A percentile compares a stretch with the other conserved stretches of the same genome.
Evolutionary conservation across 2,797 vertebrate genomes (phyloP).

Genomic region (Neopelma chrysocephalum): DNA sequence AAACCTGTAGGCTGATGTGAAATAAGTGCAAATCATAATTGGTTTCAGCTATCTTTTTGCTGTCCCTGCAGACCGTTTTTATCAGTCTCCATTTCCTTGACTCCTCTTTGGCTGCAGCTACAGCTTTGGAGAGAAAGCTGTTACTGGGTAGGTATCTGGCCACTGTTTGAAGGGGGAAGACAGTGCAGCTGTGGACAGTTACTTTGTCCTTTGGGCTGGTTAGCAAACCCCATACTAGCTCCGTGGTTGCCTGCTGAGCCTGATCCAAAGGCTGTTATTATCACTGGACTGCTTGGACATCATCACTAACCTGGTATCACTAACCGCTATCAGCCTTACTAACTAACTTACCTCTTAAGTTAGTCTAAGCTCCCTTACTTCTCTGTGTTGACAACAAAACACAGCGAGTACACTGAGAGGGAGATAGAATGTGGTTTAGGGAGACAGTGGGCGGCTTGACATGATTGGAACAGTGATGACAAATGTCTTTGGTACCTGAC

Average conservation of each 20-base stretch:
- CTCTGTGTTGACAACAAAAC: not conserved
- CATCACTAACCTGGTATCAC: not conserved
- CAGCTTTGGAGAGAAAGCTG: not conserved
- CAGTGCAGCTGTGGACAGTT: not conserved
- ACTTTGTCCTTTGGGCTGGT: not conserved
- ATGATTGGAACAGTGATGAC: not conserved
- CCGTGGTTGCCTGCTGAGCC: not conserved
- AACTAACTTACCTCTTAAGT: not conserved
- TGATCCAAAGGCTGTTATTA: not conserved
- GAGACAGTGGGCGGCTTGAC: not conserved
- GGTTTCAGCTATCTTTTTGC: not conserved
- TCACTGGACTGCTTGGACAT: not conserved
- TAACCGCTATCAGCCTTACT: not conserved
- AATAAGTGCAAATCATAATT: not conserved
- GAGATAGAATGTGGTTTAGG: fast-evolving
- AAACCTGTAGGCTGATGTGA: not conserved
- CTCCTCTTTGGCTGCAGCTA: not conserved
- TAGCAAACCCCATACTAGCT: not conserved
- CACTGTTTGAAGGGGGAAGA: fast-evolving
- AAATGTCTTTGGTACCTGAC: not conserved
- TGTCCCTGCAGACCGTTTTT: not conserved
- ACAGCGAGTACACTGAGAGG: not conserved
- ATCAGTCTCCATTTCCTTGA: not conserved
- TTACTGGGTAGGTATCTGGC: not conserved
- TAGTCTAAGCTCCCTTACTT: not conserved